Conservation (phyloP, 2,888 invertebrate genomes). For the Luffia ferchaultella region DNA sequence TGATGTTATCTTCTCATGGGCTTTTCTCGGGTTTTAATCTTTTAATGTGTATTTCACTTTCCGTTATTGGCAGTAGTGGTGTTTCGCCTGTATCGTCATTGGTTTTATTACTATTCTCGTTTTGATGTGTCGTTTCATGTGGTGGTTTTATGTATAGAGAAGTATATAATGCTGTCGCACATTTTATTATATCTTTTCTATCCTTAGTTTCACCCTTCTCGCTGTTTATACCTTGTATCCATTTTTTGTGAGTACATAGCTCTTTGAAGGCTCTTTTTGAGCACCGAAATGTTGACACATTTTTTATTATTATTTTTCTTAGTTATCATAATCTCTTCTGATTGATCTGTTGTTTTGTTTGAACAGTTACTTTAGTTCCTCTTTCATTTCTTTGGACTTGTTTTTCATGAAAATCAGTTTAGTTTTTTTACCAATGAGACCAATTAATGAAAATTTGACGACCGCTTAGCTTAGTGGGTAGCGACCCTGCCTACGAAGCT, state of each 20-base stretch:
- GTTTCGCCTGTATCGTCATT: too few relatives aligned
- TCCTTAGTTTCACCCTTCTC: neutral
- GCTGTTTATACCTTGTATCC: constrained; percentile 1
- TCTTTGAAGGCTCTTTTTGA: constrained; percentile 3
- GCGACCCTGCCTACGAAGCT: too few relatives aligned
- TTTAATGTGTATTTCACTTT: neutral
- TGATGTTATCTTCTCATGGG: neutral
- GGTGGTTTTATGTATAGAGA: neutral
- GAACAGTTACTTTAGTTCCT: constrained; percentile 2
- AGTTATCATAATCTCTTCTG: constrained; percentile 1
- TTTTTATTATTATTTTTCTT: neutral
- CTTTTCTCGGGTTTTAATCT: neutral
- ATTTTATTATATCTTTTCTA: neutral
- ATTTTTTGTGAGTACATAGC: constrained; percentile 2
- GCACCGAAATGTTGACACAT: neutral
- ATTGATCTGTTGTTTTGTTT: neutral
- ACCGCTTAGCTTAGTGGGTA: too few relatives aligned
- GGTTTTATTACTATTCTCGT: too few relatives aligned
- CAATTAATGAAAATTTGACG: too few relatives aligned
- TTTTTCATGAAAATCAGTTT: constrained; percentile 4
- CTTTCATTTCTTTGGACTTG: constrained; percentile 5
- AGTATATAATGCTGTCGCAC: neutral
- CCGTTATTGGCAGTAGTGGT: neutral
- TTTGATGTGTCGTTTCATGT: neutral
- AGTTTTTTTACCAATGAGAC: too few relatives aligned